Evolutionary conservation across 2,888 invertebrate genomes (phyloP).

Genomic region (Atrina japonica): DNA sequence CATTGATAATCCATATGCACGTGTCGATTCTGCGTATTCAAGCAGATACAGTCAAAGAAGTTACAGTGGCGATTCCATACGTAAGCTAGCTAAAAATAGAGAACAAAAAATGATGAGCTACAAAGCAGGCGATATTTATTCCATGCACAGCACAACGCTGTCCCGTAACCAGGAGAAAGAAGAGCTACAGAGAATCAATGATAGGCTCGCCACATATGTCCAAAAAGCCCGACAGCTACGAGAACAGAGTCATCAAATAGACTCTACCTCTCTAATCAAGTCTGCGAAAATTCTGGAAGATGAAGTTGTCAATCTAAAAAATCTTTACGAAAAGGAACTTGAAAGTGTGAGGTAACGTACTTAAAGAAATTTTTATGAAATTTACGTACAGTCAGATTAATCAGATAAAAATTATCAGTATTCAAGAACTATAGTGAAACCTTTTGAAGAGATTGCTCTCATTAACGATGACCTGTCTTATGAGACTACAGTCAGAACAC

Average conservation of each 20-base stretch:
- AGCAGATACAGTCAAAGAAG: conserved; percentile 49
- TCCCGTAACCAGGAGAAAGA: conserved; percentile 64
- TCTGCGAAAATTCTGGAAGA: conserved; percentile 73
- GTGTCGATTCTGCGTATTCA: conserved; percentile 54
- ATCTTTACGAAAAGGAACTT: conserved; percentile 74
- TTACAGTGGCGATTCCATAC: conserved; percentile 36
- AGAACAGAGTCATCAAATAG: conserved; percentile 65
- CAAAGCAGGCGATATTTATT: conserved; percentile 13
- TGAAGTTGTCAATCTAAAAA: conserved; percentile 71
- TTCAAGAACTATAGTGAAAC: too few species aligned
- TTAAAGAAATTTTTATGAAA: too few species aligned
- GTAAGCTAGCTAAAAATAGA: conserved; percentile 16
- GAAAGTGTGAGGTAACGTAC: conserved; percentile 69
- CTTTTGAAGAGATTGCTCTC: too few species aligned
- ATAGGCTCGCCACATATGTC: conserved; percentile 70
- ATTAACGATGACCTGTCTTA: too few species aligned
- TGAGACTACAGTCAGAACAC: too few species aligned
- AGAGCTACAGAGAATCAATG: conserved; percentile 71
- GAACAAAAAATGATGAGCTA: conserved; percentile 32
- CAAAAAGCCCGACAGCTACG: conserved; percentile 66
- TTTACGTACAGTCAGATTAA: too few species aligned
- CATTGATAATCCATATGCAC: conserved; percentile 25
- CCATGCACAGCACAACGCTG: conserved; percentile 11
- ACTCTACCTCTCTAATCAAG: conserved; percentile 67
- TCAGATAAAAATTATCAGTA: too few species aligned